phyloP scores from a whole-genome alignment of 2,888 invertebrate species.

The Idaea dimidiata region DNA sequence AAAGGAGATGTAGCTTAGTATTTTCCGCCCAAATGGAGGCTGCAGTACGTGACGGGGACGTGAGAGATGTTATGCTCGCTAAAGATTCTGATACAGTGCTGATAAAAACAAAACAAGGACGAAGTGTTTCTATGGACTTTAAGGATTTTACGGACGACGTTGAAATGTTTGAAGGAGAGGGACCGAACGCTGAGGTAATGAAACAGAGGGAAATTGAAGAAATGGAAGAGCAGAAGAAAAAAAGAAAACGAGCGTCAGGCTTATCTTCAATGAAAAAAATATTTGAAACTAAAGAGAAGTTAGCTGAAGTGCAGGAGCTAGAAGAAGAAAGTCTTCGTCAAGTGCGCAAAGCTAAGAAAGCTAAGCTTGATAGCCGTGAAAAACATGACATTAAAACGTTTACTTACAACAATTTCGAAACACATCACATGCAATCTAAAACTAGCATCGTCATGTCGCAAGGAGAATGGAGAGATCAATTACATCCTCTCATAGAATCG shows the following conservation, averaged over 20 bases:
- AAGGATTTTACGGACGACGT: slow-evolving; percentile 79
- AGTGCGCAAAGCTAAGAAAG: slow-evolving; percentile 63
- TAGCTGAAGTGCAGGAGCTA: slow-evolving; percentile 82
- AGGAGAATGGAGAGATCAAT: slow-evolving; percentile 82
- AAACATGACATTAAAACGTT: slow-evolving; percentile 72
- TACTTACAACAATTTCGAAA: slow-evolving; percentile 70
- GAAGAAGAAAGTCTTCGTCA: slow-evolving; percentile 78
- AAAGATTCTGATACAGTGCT: slow-evolving; percentile 88
- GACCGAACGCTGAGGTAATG: slow-evolving; percentile 83
- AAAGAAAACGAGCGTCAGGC: slow-evolving; percentile 83
- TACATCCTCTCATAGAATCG: slow-evolving; percentile 82
- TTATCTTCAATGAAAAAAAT: slow-evolving; percentile 85
- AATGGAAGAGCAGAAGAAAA: slow-evolving; percentile 76
- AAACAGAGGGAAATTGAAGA: slow-evolving; percentile 81
- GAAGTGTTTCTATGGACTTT: slow-evolving; percentile 87
- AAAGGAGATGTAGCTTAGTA: slow-evolving; percentile 87
- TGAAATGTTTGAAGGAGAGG: slow-evolving; percentile 86
- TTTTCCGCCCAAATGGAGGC: slow-evolving; percentile 87
- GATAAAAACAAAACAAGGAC: slow-evolving; percentile 86
- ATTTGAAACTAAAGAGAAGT: slow-evolving; percentile 88
- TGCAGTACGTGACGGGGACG: slow-evolving; percentile 88
- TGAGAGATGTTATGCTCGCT: slow-evolving; percentile 88
- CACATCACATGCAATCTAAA: slow-evolving; percentile 75
- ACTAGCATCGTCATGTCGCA: slow-evolving; percentile 73
- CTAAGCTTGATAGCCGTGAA: slow-evolving; percentile 72